These are phyloP conservation scores for Pollenia angustigena DNA, from an alignment of 2,888 invertebrate genomes.

Conservation along the genomic window DNA sequence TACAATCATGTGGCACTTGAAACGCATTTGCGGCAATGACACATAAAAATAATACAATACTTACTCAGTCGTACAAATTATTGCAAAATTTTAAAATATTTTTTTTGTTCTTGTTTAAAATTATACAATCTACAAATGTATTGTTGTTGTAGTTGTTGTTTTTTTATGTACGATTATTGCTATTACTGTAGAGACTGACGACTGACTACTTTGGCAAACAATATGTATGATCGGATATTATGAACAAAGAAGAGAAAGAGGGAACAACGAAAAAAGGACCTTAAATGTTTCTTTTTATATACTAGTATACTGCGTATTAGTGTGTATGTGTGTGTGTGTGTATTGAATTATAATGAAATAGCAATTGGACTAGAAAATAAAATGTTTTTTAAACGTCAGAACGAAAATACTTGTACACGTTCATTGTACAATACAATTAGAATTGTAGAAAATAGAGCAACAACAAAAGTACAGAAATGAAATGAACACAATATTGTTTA, in stretches of 20 bases:
- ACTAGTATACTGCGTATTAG: background rate
- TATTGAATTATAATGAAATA: conserved; percentile 80
- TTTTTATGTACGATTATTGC: background rate
- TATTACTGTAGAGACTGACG: conserved; percentile 30
- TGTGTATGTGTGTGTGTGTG: conserved; percentile 73
- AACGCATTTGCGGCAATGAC: conserved; percentile 76
- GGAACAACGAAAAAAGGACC: conserved; percentile 49
- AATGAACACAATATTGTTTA: conserved; percentile 65
- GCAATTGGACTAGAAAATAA: conserved; percentile 66
- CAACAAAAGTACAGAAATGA: conserved; percentile 10
- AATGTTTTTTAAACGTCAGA: conserved; percentile 41
- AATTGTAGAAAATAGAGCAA: conserved; percentile 60
- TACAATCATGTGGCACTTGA: conserved; percentile 70
- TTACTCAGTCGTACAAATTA: conserved; percentile 54
- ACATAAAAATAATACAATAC: conserved; percentile 72
- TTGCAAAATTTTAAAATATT: conserved; percentile 61
- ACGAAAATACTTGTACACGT: conserved; percentile 48
- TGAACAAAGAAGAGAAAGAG: conserved; percentile 15
- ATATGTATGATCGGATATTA: conserved; percentile 5
- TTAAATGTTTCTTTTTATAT: conserved; percentile 4
- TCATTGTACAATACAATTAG: conserved; percentile 67
- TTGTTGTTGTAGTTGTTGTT: background rate
- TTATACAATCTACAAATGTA: conserved; percentile 56
- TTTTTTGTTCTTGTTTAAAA: conserved; percentile 61
- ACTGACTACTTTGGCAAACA: conserved; percentile 37